Percentiles rank a stretch among this genome's conserved stretches.
These are phyloP conservation scores for Cetonia aurata DNA, from an alignment of 2,888 invertebrate species.

Conservation along the genomic window DNA sequence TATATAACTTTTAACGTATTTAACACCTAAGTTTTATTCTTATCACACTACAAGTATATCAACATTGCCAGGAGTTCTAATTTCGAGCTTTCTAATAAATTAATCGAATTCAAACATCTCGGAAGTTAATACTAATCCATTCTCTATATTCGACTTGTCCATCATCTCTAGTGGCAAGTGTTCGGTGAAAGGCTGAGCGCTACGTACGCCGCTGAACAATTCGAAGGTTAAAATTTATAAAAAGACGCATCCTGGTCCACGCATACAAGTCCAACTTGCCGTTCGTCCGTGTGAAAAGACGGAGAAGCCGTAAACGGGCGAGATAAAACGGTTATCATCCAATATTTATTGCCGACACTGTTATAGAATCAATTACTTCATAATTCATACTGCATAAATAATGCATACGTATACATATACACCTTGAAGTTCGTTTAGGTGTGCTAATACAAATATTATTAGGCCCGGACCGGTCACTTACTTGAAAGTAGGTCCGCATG, in stretches of 20 bases:
- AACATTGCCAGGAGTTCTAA: too few species aligned
- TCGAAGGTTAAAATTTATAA: constrained; percentile 59
- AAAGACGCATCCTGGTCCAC: constrained; percentile 60
- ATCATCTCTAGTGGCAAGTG: constrained; percentile 33
- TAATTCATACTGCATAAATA: background rate
- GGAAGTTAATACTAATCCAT: too few species aligned
- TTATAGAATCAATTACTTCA: constrained; percentile 29
- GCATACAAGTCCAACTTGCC: background rate
- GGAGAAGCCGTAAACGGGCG: constrained; percentile 7
- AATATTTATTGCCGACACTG: constrained; percentile 25
- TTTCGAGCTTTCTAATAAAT: too few species aligned
- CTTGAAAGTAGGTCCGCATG: constrained; percentile 34
- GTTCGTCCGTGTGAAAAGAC: constrained; percentile 17
- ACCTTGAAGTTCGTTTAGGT: constrained; percentile 6
- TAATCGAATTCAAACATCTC: too few species aligned
- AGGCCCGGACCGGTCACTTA: constrained; percentile 2
- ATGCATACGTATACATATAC: background rate
- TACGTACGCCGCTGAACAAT: constrained; percentile 47
- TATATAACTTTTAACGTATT: too few species aligned
- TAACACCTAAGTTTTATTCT: too few species aligned
- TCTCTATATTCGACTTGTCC: background rate
- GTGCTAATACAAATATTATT: constrained; percentile 7
- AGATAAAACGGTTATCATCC: constrained; percentile 26
- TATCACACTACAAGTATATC: too few species aligned
- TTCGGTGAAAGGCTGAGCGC: constrained; percentile 55